phyloP scores from a whole-genome alignment of 2,797 vertebrate species.

The Pogoniulus pusillus region DNA sequence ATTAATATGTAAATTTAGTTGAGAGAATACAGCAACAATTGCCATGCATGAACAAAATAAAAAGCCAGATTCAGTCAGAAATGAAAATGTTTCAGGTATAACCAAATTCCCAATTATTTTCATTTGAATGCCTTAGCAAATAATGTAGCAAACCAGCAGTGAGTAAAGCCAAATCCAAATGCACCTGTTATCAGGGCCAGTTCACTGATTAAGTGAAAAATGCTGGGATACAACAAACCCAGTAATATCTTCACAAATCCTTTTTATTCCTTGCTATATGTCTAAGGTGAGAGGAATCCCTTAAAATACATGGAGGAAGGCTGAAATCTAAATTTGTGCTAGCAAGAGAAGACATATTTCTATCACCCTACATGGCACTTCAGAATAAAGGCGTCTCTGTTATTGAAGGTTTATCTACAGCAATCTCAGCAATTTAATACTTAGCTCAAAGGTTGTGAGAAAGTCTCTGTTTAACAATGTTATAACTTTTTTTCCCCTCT shows the following conservation, averaged over 20 bases:
- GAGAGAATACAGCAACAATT: background rate
- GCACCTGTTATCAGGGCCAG: background rate
- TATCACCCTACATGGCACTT: background rate
- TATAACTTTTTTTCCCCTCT: background rate
- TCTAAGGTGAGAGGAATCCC: background rate
- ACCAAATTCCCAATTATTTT: constrained; percentile 53
- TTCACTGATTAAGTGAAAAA: background rate
- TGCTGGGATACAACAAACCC: background rate
- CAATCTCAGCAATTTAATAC: background rate
- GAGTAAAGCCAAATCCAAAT: background rate
- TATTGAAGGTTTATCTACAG: background rate
- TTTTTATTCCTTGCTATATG: background rate
- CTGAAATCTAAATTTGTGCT: background rate
- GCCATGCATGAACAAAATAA: background rate
- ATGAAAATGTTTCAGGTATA: constrained; percentile 31
- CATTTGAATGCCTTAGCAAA: constrained; percentile 12
- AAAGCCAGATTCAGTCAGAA: constrained; percentile 39
- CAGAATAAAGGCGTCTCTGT: background rate
- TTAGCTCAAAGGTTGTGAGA: background rate
- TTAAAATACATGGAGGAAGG: background rate
- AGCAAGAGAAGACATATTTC: background rate
- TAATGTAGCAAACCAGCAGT: background rate
- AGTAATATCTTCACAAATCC: background rate
- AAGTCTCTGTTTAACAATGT: background rate
- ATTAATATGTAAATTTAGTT: constrained; percentile 57